Base-by-base conservation (phyloP, 2,888 invertebrate genomes). In the Agriotes lineatus region DNA sequence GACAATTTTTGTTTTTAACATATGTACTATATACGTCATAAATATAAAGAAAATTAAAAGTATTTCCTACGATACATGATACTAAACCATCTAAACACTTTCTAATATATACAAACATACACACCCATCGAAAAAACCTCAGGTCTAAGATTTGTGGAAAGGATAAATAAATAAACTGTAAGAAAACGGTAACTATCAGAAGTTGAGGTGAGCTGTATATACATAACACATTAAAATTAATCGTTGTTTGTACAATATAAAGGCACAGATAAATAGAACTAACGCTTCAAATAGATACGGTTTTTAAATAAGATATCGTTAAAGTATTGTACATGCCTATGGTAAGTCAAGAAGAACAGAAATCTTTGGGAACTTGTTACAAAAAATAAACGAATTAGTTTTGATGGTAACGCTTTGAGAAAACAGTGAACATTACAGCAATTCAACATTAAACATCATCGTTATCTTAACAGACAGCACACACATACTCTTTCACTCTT, bases 221-320 rank as follows among this genome's bases (percentile, higher is more conserved):
- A 69, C 64, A 69, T 52, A 69, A 71, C 57, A 63, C 45, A 67
- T 69, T 69, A 69, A 71, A 73, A 69, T 70, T 71, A 73, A 70
- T 73, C 73, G 71, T 70, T 70, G 74, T 76, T 80, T 79, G 79
- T 79, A 80, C 79, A 77, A 76, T 79, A 75, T 76, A 78, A 80
- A 80, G 80, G 79, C 80, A 80, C 80, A 79, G 77, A 78, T 78
- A 75, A 72, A 77, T 75, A 57, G 68, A 68, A 68, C 59, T 58
- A 67, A 67, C 56, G 39, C 22, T 60, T 58, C 20, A 48, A 50
- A 44, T 63, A 58, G 66, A 25, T 37, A 10, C 37, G n/a, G 16
- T 61, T 39, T 33, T 39, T 14, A 48, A 61, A 61, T 33, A 58
- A 45, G 30, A 45, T 22, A 25, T 14, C 48, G n/a, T 16, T 22